Evolutionary conservation across 2,113 vertebrate genomes (phyloP).

Genomic region (Apus apus): DNA sequence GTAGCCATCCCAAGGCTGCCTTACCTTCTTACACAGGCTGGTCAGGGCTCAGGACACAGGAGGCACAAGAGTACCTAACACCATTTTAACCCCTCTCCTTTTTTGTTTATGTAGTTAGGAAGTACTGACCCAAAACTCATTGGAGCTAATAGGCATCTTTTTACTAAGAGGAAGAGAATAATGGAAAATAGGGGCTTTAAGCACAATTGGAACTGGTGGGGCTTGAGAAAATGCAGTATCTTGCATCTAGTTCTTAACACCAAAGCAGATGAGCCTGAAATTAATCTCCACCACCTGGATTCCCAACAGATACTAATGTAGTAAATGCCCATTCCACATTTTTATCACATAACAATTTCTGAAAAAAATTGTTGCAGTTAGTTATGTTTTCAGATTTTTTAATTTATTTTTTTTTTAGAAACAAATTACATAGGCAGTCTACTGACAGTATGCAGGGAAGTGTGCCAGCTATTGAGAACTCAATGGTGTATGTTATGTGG

Average conservation of each 20-base stretch:
- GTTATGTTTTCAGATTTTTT: not conserved
- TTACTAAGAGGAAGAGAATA: not conserved
- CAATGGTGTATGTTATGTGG: not conserved
- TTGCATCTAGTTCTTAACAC: not conserved
- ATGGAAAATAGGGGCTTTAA: not conserved
- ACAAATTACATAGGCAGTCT: not conserved
- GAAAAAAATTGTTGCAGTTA: not conserved
- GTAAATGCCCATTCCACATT: not conserved
- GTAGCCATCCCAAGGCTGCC: not conserved
- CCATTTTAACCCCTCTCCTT: not conserved
- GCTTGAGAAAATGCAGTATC: not conserved
- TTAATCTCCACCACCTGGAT: not conserved
- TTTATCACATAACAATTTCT: not conserved
- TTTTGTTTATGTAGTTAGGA: not conserved
- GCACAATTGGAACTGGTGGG: not conserved
- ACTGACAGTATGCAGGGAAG: not conserved
- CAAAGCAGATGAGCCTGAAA: not conserved
- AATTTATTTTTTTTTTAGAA: too few relatives aligned
- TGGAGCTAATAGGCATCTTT: not conserved
- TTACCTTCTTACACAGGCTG: not conserved
- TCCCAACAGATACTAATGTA: not conserved
- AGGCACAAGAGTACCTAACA: not conserved
- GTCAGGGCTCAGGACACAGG: not conserved
- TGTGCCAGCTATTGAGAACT: not conserved
- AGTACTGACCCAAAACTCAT: not conserved